Percentiles rank a stretch among this genome's conserved stretches.
phyloP scores from a whole-genome alignment of 2,888 invertebrate genomes.

The Drosophila subquinaria region DNA sequence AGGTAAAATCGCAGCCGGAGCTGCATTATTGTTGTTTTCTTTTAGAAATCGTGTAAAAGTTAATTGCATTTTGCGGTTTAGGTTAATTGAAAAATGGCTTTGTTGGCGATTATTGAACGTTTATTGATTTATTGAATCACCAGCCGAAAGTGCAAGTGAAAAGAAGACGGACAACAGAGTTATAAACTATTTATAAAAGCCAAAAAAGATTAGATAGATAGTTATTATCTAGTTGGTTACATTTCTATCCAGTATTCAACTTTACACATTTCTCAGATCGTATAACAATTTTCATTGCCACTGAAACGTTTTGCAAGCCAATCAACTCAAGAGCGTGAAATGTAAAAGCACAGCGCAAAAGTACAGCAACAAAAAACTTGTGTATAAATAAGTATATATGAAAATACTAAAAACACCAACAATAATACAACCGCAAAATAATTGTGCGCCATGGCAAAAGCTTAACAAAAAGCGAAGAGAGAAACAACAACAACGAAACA shows the following conservation, averaged over 20 bases:
- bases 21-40: constrained; percentile 54
- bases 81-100: constrained; percentile 64
- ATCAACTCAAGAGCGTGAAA: constrained; percentile 79
- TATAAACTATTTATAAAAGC: neutral
- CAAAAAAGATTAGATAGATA: neutral
- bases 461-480: constrained; percentile 43
- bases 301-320: constrained; percentile 69
- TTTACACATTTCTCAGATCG: constrained; percentile 3
- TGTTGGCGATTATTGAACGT: constrained; percentile 33
- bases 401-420: constrained; percentile 27
- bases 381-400: constrained; percentile 15
- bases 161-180: constrained; percentile 1
- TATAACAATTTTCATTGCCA: constrained; percentile 69
- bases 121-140: constrained; percentile 50
- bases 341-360: constrained; percentile 40
- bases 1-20: constrained; percentile 33
- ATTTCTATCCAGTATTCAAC: neutral
- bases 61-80: constrained; percentile 67
- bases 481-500: constrained; percentile 60
- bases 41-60: constrained; percentile 77
- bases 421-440: constrained; percentile 39
- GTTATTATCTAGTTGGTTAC: neutral
- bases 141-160: constrained; percentile 69
- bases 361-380: constrained; percentile 12
- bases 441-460: constrained; percentile 50